Evolutionary conservation across 2,888 invertebrate genomes (phyloP).

Genomic region (Pseudoips prasinana): DNA sequence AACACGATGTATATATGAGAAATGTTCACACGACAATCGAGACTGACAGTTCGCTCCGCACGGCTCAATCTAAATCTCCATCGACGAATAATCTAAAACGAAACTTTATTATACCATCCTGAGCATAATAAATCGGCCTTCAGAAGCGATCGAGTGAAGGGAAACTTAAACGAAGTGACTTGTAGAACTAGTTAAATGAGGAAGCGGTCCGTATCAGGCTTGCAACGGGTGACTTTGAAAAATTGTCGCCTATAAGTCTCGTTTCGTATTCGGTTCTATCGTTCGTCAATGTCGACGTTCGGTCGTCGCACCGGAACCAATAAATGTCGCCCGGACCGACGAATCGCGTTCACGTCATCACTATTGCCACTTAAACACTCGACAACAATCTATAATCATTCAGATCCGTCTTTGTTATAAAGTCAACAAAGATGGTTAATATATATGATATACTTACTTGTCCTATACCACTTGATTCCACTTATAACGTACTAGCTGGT

Average conservation of each 20-base stretch:
- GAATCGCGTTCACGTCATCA: conserved; percentile 26
- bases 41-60: too few species aligned
- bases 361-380: conserved; percentile 28
- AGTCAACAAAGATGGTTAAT: too few species aligned
- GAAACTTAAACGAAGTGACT: conserved; percentile 15
- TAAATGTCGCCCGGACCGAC: conserved; percentile 47
- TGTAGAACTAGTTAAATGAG: conserved; percentile 50
- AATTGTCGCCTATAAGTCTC: conserved; percentile 71
- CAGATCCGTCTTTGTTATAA: too few species aligned
- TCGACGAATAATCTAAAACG: too few species aligned
- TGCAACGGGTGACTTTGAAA: conserved; percentile 62
- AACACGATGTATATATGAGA: too few species aligned
- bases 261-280: conserved; percentile 60
- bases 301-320: conserved; percentile 51
- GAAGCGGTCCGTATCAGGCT: conserved; percentile 39
- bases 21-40: too few species aligned
- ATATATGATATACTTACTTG: too few species aligned
- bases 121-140: conserved; percentile 5
- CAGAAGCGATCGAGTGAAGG: conserved; percentile 9
- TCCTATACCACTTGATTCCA: too few species aligned
- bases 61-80: too few species aligned
- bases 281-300: conserved; percentile 66
- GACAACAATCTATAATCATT: conserved; percentile 20
- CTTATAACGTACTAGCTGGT: too few species aligned
- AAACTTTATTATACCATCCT: too few species aligned